A percentile compares a stretch with the other conserved stretches of the same genome.
Evolutionary conservation across 64 coral and sea anemone species (phyloP).

Genomic region (Pachyseris speciosa): DNA sequence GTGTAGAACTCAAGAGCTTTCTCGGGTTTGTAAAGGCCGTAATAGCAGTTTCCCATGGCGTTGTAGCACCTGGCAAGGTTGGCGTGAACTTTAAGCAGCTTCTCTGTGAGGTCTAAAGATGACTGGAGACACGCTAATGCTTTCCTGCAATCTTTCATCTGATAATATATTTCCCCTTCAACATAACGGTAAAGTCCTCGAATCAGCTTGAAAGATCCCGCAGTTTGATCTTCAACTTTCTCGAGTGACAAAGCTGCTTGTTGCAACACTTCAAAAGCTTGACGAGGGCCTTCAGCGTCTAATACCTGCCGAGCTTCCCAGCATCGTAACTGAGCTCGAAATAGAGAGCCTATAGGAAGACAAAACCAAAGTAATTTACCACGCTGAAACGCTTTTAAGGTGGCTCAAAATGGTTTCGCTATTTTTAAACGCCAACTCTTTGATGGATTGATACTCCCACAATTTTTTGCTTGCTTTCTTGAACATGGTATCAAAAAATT

Average conservation of each 20-base stretch:
- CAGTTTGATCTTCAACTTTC: conserved; percentile 5
- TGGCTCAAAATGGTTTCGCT: no score
- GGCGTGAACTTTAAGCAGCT: background rate
- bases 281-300: background rate
- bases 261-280: conserved; percentile 19
- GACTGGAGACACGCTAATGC: background rate
- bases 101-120: background rate
- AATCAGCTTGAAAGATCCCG: background rate
- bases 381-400: background rate
- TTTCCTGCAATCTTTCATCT: background rate
- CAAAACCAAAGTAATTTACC: background rate
- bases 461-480: no score
- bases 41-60: conserved; percentile 53
- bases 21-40: background rate
- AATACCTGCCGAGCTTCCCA: background rate
- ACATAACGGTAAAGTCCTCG: background rate
- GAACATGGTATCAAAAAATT: no score
- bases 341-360: background rate
- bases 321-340: background rate
- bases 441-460: no score
- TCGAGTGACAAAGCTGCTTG: background rate
- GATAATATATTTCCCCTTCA: conserved; percentile 16
- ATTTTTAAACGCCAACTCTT: no score
- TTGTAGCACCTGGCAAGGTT: conserved; percentile 33
- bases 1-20: conserved; percentile 15